These are phyloP conservation scores for Phenganax marumi DNA, from an alignment of 92 coral and sea anemone species.

Conservation along the genomic window DNA sequence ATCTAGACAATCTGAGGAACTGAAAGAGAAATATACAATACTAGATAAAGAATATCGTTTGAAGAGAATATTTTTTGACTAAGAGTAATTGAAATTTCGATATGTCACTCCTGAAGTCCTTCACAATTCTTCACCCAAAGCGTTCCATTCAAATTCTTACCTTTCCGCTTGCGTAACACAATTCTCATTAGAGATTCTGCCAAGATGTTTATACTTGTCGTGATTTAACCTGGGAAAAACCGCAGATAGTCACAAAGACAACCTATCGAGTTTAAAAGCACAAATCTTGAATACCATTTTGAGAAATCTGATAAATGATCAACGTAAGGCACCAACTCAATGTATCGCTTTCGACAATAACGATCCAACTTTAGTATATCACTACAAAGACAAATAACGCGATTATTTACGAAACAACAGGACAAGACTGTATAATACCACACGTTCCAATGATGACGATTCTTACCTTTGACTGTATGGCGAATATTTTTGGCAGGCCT, in stretches of 20 bases:
- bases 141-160: background rate
- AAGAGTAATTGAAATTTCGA: background rate
- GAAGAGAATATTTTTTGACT: too few relatives aligned
- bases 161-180: background rate
- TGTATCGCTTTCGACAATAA: conserved; percentile 78
- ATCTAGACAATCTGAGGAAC: conserved; percentile 13
- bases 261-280: background rate
- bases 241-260: background rate
- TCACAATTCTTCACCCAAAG: background rate
- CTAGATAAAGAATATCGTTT: background rate
- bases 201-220: conserved; percentile 29
- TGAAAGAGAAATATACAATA: background rate
- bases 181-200: background rate
- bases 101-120: background rate
- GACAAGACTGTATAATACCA: too few relatives aligned
- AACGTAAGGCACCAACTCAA: conserved; percentile 83
- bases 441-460: background rate
- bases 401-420: background rate
- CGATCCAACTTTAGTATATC: conserved; percentile 81
- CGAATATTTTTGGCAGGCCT: conserved; percentile 65
- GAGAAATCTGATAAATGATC: conserved; percentile 81
- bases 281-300: conserved; percentile 56
- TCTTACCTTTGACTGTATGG: conserved; percentile 75
- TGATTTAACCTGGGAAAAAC: conserved; percentile 24
- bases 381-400: conserved; percentile 46